phyloP scores from a whole-genome alignment of 2,888 invertebrate species.

The Napeogenes inachia region DNA sequence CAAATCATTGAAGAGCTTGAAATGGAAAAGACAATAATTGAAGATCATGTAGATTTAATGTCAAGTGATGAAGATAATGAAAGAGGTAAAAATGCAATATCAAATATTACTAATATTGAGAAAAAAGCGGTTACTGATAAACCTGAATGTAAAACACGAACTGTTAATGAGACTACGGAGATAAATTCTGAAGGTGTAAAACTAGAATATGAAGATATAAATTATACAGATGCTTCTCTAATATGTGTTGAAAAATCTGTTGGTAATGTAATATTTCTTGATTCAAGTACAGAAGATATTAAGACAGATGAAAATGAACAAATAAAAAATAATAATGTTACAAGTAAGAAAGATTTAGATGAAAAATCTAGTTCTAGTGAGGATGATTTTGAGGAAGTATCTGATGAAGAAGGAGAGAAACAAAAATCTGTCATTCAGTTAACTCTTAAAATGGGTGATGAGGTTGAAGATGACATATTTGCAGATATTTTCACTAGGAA shows the following conservation, averaged over 20 bases:
- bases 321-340: conserved; percentile 7
- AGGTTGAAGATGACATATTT: conserved; percentile 80
- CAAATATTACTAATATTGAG: conserved; percentile 4
- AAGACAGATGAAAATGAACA: conserved; percentile 23
- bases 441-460: conserved; percentile 53
- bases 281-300: conserved; percentile 47
- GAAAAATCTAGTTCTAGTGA: conserved; percentile 55
- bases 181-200: conserved; percentile 12
- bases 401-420: conserved; percentile 50
- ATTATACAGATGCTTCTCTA: conserved; percentile 50
- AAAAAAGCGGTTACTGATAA: conserved; percentile 18
- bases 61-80: conserved; percentile 44
- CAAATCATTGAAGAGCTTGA: conserved; percentile 59
- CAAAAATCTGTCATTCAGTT: conserved; percentile 67
- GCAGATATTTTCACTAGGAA: conserved; percentile 80
- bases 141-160: conserved; percentile 19
- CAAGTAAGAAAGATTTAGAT: conserved; percentile 17
- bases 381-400: conserved; percentile 75
- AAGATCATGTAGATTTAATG: conserved; percentile 52
- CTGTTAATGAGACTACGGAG: conserved; percentile 2
- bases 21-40: conserved; percentile 55
- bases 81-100: conserved; percentile 29
- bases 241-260: conserved; percentile 45
- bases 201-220: conserved; percentile 28
- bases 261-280: conserved; percentile 49